Evolutionary conservation across 2,888 invertebrate genomes (phyloP).

Genomic region (Limenitis camilla): DNA sequence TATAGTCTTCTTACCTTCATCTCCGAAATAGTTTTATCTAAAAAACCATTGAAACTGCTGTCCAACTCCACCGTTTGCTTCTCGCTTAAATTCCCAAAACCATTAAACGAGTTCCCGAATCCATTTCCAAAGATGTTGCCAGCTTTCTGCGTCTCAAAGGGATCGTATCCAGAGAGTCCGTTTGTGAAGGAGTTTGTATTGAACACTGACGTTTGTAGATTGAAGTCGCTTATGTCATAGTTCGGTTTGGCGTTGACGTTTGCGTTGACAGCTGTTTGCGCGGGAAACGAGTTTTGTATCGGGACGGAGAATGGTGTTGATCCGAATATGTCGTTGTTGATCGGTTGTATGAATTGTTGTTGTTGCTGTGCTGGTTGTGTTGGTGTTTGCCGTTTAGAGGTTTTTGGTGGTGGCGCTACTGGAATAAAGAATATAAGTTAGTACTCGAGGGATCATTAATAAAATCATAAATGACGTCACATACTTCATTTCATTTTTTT

Average conservation of each 20-base stretch:
- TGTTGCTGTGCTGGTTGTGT: slow-evolving; percentile 37
- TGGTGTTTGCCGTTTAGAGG: slow-evolving; percentile 69
- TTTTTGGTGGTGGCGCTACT: slow-evolving; percentile 94
- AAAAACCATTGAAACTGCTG: slow-evolving; percentile 82
- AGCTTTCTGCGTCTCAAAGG: slow-evolving; percentile 87
- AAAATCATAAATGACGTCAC: not conserved
- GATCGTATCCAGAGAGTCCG: slow-evolving; percentile 77
- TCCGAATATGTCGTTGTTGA: slow-evolving; percentile 84
- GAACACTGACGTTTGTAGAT: slow-evolving; percentile 62
- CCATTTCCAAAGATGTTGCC: slow-evolving; percentile 60
- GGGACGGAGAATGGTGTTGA: slow-evolving; percentile 82
- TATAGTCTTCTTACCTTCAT: slow-evolving; percentile 83
- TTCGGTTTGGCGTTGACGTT: slow-evolving; percentile 45
- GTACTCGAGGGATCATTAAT: not conserved
- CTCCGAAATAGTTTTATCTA: slow-evolving; percentile 88
- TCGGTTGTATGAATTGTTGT: slow-evolving; percentile 41
- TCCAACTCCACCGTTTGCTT: slow-evolving; percentile 62
- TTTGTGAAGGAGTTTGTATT: slow-evolving; percentile 59
- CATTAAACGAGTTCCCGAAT: slow-evolving; percentile 57
- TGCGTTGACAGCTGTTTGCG: slow-evolving; percentile 23
- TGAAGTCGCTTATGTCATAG: slow-evolving; percentile 66
- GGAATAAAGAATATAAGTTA: slow-evolving; percentile 33
- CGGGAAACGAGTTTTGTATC: slow-evolving; percentile 28
- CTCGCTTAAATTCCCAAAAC: slow-evolving; percentile 65
- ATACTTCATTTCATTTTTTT: not conserved